Base-by-base conservation (phyloP, 2,797 vertebrate species). In the Peromyscus melanophrys region DNA sequence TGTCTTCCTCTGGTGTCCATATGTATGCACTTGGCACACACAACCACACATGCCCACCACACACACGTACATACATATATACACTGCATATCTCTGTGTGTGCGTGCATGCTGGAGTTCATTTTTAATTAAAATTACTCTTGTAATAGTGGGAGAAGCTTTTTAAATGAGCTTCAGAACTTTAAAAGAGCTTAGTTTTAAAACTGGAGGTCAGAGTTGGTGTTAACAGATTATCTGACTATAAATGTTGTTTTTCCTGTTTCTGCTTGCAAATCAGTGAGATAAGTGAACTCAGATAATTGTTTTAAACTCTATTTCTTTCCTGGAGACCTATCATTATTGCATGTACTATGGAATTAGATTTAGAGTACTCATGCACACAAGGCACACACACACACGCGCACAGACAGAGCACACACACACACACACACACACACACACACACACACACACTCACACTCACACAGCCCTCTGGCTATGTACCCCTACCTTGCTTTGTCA, bases 131-230 rank as follows among this genome's bases (percentile, higher is more conserved):
- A 83, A 90, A 21, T 76, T 84, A 92, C 49, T 93, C 8, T 91
- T 27, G 25, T 96, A 49, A 52, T 92, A 76, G 23, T 76, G 59
- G 46, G n/a, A 49, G 7, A 90, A 12, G 8, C 97, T 94, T 97
- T 85, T 86, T 23, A 63, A 75, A 84, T 94, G 46, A 88, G 80
- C 37, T 34, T 96, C 29, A 57, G 67, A 82, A 69, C 43, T 7
- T 93, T 92, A 49, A 82, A 85, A 65, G 94, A 84, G 14, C 46
- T 97, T 91, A 31, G 13, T 89, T 96, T 97, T 92, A 84, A 92
- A 97, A 95, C 65, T 87, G 16, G 46, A 93, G 65, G 65, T 84
- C 83, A 89, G 21, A 88, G 21, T 91, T 91, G 5, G 13, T 6
- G 67, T 23, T 92, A 82, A 89, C 67, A 67, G 89, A 73, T 90